Evolutionary conservation across 2,113 vertebrate genomes (phyloP).

Genomic region (Coptodon bakossiorum): DNA sequence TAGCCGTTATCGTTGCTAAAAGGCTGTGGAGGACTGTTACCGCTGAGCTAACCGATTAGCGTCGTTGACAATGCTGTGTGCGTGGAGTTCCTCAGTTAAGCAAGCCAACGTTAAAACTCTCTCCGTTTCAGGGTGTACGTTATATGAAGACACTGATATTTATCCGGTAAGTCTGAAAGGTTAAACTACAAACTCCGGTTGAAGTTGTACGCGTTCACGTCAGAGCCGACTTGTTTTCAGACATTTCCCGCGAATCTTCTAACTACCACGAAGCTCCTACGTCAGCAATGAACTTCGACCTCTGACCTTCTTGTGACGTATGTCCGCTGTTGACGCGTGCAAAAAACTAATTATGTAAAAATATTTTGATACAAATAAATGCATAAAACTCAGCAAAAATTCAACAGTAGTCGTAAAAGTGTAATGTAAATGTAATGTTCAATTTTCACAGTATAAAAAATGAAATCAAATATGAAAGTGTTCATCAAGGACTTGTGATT

Average conservation of each 20-base stretch:
- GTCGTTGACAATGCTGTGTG: neutral
- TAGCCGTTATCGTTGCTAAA: neutral
- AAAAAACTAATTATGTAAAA: neutral
- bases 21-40: neutral
- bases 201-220: neutral
- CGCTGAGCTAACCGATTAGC: neutral
- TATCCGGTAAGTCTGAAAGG: neutral
- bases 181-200: neutral
- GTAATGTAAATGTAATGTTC: neutral
- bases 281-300: conserved; percentile 26
- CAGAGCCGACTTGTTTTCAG: conserved; percentile 24
- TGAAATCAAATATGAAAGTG: neutral
- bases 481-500: neutral
- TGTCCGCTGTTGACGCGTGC: neutral
- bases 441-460: neutral
- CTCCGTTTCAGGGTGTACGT: neutral
- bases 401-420: neutral
- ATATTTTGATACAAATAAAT: neutral
- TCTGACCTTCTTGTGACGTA: neutral
- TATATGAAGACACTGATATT: neutral
- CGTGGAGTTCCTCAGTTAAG: neutral
- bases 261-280: conserved; percentile 18
- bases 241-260: conserved; percentile 62
- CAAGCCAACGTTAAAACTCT: neutral
- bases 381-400: neutral